Conservation (phyloP, 2,797 vertebrate genomes). For the Mastacembelus armatus region DNA sequence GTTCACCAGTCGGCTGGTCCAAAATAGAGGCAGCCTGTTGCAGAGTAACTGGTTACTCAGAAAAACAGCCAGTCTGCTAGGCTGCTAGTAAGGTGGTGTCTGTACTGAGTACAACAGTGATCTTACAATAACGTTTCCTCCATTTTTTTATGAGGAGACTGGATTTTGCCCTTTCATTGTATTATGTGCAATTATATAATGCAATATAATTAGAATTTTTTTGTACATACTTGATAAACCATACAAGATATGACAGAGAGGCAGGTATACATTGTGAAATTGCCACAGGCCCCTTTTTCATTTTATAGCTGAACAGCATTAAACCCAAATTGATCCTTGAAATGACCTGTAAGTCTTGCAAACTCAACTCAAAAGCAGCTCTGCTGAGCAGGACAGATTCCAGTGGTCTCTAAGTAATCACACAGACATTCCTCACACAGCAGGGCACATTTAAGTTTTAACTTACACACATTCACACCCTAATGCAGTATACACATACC, state of each 20-base stretch:
- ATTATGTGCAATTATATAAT: not conserved
- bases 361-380: constrained; percentile 42
- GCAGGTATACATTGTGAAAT: constrained; percentile 16
- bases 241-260: constrained; percentile 11
- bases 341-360: constrained; percentile 59
- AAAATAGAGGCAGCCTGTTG: constrained; percentile 6
- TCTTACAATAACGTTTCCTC: constrained; percentile 24
- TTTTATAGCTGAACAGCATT: constrained; percentile 23
- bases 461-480: constrained; percentile 27
- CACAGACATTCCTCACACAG: constrained; percentile 69
- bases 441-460: constrained; percentile 50
- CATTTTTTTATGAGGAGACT: constrained; percentile 11
- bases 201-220: too few species aligned
- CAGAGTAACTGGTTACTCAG: constrained; percentile 12
- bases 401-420: constrained; percentile 59
- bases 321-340: constrained; percentile 47
- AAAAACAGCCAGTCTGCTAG: constrained; percentile 7
- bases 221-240: too few species aligned
- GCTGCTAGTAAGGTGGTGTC: constrained; percentile 20
- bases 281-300: constrained; percentile 17
- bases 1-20: constrained; percentile 8
- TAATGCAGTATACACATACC: constrained; percentile 1
- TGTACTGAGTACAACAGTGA: constrained; percentile 44
- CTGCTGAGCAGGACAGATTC: constrained; percentile 65
- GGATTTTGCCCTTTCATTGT: constrained; percentile 25